Base-by-base conservation (phyloP, 1,140 invertebrate genomes). In the Psix sp. region DNA sequence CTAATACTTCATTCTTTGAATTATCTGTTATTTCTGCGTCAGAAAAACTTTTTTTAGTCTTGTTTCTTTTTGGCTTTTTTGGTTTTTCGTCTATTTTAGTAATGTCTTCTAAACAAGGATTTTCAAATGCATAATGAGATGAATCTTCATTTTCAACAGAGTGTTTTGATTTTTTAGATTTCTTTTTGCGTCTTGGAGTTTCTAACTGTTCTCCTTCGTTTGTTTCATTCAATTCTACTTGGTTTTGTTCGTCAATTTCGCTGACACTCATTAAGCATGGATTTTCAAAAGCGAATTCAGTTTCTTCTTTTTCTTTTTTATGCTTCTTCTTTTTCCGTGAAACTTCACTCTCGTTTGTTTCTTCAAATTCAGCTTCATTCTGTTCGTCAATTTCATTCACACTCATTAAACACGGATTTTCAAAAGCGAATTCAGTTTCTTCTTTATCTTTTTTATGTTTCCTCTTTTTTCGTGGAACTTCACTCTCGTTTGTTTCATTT, bases 211-310 rank as follows among this genome's bases (percentile, higher is more conserved):
- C n/a, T n/a, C n/a, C n/a, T n/a, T n/a, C n/a, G n/a, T 76, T 62
- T 2, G 43, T 68, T 26, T 51, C 15, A 26, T 13, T 51, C n/a
- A n/a, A n/a, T n/a, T n/a, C 26, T 29, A 29, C 26, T 29, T 29
- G 7, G 7, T 10, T 29, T 29, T 29, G 7, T 29, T 29, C 26
- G n/a, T 76, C 67, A 3, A 48, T 68, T 26, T 51, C 15, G 20
- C n/a, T 51, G 1, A 42, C 29, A 6, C 46, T 5, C 74, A 48
- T 63, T 5, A 83, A 68, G 46, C 76, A 74, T 49, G 80, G 80
- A 77, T 84, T 83, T 20, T 81, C 79, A 76, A 82, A 83, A 26
- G 72, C 40, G 17, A 40, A 29, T n/a, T 29, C 45, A 31, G 20
- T 11, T 5, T 45, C 18, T 21, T 52, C 31, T 24, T 17, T 10